phyloP scores from a whole-genome alignment of 2,888 invertebrate species.

The Drosophila austrosaltans region DNA sequence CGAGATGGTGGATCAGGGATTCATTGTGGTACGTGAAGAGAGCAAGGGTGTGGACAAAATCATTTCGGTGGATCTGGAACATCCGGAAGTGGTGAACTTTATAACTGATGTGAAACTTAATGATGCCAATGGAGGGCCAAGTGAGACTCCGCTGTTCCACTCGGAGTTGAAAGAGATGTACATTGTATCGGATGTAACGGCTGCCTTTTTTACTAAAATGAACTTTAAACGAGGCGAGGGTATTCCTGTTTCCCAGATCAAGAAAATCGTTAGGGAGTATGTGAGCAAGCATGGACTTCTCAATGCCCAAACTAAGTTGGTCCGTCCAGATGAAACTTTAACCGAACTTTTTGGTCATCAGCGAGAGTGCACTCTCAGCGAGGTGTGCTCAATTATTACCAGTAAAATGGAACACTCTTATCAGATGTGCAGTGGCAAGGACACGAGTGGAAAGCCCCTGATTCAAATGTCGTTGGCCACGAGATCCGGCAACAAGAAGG shows the following conservation, averaged over 20 bases:
- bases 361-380: slow-evolving; percentile 86
- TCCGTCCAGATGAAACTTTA: slow-evolving; percentile 79
- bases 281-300: slow-evolving; percentile 87
- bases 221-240: slow-evolving; percentile 86
- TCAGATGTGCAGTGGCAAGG: slow-evolving; percentile 82
- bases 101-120: slow-evolving; percentile 75
- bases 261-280: slow-evolving; percentile 89
- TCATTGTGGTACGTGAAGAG: slow-evolving; percentile 87
- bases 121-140: slow-evolving; percentile 44
- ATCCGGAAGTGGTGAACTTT: slow-evolving; percentile 85
- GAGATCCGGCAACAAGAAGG: slow-evolving; percentile 95
- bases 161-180: slow-evolving; percentile 82
- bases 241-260: slow-evolving; percentile 86
- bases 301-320: slow-evolving; percentile 81
- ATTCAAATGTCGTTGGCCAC: slow-evolving; percentile 90
- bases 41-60: slow-evolving; percentile 93
- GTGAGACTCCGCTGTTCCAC: slow-evolving; percentile 79
- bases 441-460: slow-evolving; percentile 87
- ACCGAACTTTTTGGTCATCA: slow-evolving; percentile 71
- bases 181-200: slow-evolving; percentile 80
- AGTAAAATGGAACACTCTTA: slow-evolving; percentile 86
- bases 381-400: slow-evolving; percentile 87
- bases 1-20: slow-evolving; percentile 88
- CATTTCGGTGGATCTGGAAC: slow-evolving; percentile 86
- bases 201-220: slow-evolving; percentile 81